Percentiles rank a stretch among this genome's conserved stretches.
Evolutionary conservation across 2,797 vertebrate genomes (phyloP).

Genomic region (Diceros bicornis): DNA sequence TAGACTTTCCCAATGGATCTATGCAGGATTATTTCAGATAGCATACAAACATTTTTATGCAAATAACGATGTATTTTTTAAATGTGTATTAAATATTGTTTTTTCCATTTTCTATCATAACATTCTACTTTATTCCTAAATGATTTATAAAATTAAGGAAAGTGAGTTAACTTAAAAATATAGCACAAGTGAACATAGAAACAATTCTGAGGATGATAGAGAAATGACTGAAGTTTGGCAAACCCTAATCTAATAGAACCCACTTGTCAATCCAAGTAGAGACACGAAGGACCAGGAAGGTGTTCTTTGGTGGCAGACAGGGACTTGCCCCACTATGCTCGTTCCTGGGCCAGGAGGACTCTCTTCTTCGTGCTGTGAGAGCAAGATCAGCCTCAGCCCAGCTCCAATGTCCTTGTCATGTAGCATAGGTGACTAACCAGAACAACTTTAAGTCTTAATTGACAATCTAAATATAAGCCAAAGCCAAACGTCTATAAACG

Average conservation of each 20-base stretch:
- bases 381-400: background rate
- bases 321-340: background rate
- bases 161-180: background rate
- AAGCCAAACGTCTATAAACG: background rate
- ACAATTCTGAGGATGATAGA: background rate
- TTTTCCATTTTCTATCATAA: background rate
- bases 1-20: background rate
- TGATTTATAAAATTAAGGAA: constrained; percentile 21
- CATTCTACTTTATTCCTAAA: constrained; percentile 10
- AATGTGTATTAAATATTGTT: background rate
- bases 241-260: background rate
- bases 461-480: background rate
- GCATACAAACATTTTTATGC: background rate
- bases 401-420: background rate
- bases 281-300: background rate
- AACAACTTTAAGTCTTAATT: background rate
- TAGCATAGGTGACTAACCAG: background rate
- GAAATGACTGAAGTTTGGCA: background rate
- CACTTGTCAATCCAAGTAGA: background rate
- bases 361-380: background rate
- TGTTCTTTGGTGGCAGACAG: background rate
- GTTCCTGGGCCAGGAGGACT: background rate
- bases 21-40: background rate
- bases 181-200: background rate
- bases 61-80: background rate